These are phyloP conservation scores for Notechis scutatus DNA, from an alignment of 2,113 vertebrate species.

Conservation along the genomic window DNA sequence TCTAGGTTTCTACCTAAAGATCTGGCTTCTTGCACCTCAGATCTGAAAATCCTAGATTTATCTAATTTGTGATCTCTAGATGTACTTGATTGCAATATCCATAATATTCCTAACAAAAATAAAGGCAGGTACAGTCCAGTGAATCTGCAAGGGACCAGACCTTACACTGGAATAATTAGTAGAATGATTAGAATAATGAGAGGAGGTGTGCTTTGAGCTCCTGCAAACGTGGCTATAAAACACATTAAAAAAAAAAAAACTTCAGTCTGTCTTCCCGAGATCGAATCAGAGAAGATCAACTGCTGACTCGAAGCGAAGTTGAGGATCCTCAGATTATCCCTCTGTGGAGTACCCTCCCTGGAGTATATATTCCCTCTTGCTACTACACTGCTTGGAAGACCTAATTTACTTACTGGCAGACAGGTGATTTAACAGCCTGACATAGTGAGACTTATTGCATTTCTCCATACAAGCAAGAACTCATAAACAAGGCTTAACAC, in stretches of 20 bases:
- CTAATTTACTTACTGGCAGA: background rate
- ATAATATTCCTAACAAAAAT: background rate
- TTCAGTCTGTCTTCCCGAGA: background rate
- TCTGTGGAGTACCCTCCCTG: background rate
- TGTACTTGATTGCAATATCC: background rate
- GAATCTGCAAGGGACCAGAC: background rate
- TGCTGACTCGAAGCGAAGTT: background rate
- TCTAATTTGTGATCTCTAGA: background rate
- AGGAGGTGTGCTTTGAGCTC: background rate
- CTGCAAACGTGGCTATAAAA: background rate
- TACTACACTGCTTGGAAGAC: background rate
- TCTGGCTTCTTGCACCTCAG: background rate
- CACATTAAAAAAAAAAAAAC: background rate
- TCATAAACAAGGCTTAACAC: background rate
- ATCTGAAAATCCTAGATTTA: background rate
- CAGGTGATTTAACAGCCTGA: background rate
- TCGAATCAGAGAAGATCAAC: background rate
- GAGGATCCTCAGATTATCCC: background rate
- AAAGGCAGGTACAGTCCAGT: background rate
- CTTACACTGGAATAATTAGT: background rate
- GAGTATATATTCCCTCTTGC: background rate
- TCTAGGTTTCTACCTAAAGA: background rate
- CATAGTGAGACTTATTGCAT: background rate
- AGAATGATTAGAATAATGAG: background rate
- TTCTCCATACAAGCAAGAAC: background rate